A percentile compares a stretch with the other conserved stretches of the same genome.
These are phyloP conservation scores for Thymelicus lineola DNA, from an alignment of 2,888 invertebrate species.

Conservation along the genomic window DNA sequence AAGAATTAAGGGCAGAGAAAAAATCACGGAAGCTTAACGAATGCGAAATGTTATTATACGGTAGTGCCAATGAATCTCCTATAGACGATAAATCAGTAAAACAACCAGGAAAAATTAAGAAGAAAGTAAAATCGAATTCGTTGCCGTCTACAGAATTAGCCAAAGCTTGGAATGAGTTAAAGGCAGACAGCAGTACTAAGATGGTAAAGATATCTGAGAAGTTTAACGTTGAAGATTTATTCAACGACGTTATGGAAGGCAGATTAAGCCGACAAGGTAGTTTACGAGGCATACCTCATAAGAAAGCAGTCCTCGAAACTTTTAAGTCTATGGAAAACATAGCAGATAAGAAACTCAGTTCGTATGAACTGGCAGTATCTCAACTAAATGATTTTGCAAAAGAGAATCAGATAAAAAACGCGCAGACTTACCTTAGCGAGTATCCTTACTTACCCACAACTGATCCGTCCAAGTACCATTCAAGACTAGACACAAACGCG, in stretches of 20 bases:
- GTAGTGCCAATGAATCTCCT: slow-evolving; percentile 71
- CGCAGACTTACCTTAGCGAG: slow-evolving; percentile 77
- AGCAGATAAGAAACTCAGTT: slow-evolving; percentile 62
- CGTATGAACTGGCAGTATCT: slow-evolving; percentile 72
- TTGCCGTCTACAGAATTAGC: slow-evolving; percentile 78
- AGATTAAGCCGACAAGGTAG: slow-evolving; percentile 78
- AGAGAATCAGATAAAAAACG: slow-evolving; percentile 64
- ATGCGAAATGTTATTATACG: slow-evolving; percentile 67
- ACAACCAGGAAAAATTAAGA: slow-evolving; percentile 55
- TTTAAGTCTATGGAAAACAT: slow-evolving; percentile 82
- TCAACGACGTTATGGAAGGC: slow-evolving; percentile 78
- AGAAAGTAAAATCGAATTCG: slow-evolving; percentile 70
- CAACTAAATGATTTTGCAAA: slow-evolving; percentile 68
- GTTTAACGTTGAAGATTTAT: slow-evolving; percentile 81
- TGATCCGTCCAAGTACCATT: slow-evolving; percentile 77
- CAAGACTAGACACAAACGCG: slow-evolving; percentile 73
- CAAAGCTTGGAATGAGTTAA: slow-evolving; percentile 70
- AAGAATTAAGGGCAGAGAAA: slow-evolving; percentile 68
- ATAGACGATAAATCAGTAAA: slow-evolving; percentile 51
- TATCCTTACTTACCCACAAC: slow-evolving; percentile 82
- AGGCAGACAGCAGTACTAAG: slow-evolving; percentile 59
- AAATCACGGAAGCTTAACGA: slow-evolving; percentile 69
- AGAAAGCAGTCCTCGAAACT: slow-evolving; percentile 81
- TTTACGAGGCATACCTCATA: slow-evolving; percentile 81
- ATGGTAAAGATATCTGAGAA: slow-evolving; percentile 81